These are phyloP conservation scores for Alitta virens DNA, from an alignment of 2,888 invertebrate species.

Conservation along the genomic window DNA sequence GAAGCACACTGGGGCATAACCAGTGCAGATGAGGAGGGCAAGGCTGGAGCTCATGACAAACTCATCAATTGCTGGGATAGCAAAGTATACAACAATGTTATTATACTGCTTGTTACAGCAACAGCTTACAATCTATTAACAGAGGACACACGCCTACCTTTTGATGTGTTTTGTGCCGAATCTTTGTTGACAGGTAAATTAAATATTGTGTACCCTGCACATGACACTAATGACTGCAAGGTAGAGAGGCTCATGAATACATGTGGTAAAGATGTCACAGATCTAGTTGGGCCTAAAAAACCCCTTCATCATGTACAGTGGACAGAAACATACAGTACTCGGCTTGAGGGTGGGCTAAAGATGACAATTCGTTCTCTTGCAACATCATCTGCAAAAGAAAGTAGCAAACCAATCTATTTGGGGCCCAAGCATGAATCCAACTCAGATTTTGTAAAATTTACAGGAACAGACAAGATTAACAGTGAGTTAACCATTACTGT, in stretches of 20 bases:
- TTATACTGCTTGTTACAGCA: conserved; percentile 12
- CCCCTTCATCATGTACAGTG: neutral
- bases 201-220: neutral
- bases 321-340: too few species aligned
- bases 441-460: too few species aligned
- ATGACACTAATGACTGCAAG: neutral
- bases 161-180: neutral
- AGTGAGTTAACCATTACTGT: too few species aligned
- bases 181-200: neutral
- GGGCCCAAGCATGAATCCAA: too few species aligned
- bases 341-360: too few species aligned
- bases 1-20: conserved; percentile 14
- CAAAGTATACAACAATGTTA: conserved; percentile 1
- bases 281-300: neutral
- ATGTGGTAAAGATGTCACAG: neutral
- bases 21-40: neutral
- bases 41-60: neutral
- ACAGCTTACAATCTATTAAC: conserved; percentile 17
- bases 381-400: too few species aligned
- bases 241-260: neutral
- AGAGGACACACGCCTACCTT: neutral
- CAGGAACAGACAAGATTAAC: too few species aligned
- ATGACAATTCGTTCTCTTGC: too few species aligned
- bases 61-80: conserved; percentile 11
- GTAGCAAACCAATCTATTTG: too few species aligned